phyloP scores from a whole-genome alignment of 2,888 invertebrate species.

The Zygothrica quintamaculata region DNA sequence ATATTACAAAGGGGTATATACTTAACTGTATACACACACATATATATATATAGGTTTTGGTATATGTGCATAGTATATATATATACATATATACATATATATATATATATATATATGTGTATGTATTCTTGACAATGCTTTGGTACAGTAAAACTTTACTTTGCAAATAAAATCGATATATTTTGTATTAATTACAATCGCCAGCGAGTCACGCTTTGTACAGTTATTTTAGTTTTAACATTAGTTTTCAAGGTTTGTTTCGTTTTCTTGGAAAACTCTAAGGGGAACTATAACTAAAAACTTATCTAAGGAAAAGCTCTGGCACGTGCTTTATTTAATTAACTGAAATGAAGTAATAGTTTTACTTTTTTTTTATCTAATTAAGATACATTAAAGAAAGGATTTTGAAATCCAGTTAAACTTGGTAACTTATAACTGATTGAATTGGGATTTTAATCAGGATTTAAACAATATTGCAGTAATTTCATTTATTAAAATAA shows the following conservation, averaged over 20 bases:
- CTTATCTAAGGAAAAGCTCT: too few species aligned
- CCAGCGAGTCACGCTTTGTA: slow-evolving; percentile 21
- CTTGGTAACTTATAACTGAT: too few species aligned
- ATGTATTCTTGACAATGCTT: slow-evolving; percentile 5
- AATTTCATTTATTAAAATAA: too few species aligned
- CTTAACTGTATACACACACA: slow-evolving; percentile 6
- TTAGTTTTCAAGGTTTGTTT: slow-evolving; percentile 14
- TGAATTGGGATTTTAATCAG: too few species aligned
- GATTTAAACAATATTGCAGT: too few species aligned
- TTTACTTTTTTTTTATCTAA: too few species aligned
- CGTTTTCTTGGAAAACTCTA: background rate
- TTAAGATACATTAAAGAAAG: too few species aligned
- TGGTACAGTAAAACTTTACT: slow-evolving; percentile 17
- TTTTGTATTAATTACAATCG: slow-evolving; percentile 42
- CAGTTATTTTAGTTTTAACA: slow-evolving; percentile 1
- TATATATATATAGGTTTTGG: background rate
- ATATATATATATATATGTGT: too few species aligned
- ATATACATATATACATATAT: background rate
- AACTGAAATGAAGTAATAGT: too few species aligned
- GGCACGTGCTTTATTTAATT: too few species aligned
- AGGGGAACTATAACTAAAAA: too few species aligned
- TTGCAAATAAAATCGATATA: slow-evolving; percentile 32
- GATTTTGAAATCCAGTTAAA: too few species aligned
- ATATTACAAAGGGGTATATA: slow-evolving; percentile 1
- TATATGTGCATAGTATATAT: background rate